Evolutionary conservation across 2,797 vertebrate species (phyloP).

Genomic region (Rhabdomys pumilio): DNA sequence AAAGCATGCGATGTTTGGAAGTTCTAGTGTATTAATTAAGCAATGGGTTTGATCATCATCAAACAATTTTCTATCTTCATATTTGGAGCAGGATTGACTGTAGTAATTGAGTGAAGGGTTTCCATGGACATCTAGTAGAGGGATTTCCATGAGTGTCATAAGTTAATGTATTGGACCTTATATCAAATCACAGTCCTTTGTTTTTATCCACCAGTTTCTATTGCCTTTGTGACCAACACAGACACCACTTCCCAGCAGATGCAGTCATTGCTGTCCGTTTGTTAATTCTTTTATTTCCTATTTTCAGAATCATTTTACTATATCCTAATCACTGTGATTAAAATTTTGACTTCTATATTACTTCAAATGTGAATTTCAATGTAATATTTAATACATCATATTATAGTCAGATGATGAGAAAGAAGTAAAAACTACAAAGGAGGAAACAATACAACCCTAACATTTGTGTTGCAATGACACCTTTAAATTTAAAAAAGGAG

Average conservation of each 20-base stretch:
- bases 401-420: conserved; percentile 23
- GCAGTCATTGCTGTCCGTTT: neutral
- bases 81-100: neutral
- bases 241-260: neutral
- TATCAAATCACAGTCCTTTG: neutral
- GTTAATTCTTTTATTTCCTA: neutral
- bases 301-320: conserved; percentile 11
- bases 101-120: neutral
- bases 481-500: neutral
- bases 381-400: neutral
- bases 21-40: neutral
- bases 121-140: neutral
- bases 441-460: neutral
- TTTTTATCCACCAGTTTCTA: neutral
- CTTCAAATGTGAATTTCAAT: conserved; percentile 8
- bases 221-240: neutral
- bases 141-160: neutral
- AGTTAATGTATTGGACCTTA: neutral
- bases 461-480: neutral
- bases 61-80: neutral
- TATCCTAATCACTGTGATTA: neutral
- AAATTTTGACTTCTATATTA: neutral
- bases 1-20: neutral
- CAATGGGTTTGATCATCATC: neutral
- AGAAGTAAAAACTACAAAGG: neutral